Evolutionary conservation across 2,888 invertebrate species (phyloP).

Genomic region (Pediacus dermestoides): DNA sequence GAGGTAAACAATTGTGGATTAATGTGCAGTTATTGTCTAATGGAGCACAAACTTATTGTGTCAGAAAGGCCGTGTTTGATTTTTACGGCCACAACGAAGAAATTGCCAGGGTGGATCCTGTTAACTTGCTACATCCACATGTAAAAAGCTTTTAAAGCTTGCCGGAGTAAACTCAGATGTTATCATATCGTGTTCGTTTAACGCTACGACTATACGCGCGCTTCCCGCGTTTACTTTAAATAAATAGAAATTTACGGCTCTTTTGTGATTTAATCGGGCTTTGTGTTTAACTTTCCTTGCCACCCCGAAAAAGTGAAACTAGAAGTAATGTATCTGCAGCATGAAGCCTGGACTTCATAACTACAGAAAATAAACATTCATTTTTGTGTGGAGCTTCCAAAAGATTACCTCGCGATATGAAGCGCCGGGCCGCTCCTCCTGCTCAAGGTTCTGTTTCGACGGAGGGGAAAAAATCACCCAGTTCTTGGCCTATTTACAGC

Average conservation of each 20-base stretch:
- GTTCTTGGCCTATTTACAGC: slow-evolving; percentile 61
- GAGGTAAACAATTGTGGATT: too few species aligned
- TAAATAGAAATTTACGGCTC: slow-evolving; percentile 24
- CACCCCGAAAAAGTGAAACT: slow-evolving; percentile 25
- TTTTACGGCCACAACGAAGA: too few species aligned
- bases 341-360: too few species aligned
- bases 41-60: too few species aligned
- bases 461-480: slow-evolving; percentile 47
- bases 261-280: slow-evolving; percentile 27
- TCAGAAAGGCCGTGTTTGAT: too few species aligned
- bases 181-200: slow-evolving; percentile 11
- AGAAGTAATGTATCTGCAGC: too few species aligned
- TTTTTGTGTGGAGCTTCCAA: too few species aligned
- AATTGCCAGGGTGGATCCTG: too few species aligned
- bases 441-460: not conserved
- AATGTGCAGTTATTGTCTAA: too few species aligned
- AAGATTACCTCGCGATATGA: too few species aligned
- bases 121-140: too few species aligned
- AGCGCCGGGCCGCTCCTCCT: not conserved
- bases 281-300: slow-evolving; percentile 8
- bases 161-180: slow-evolving; percentile 8
- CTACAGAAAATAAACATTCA: too few species aligned
- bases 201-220: slow-evolving; percentile 1
- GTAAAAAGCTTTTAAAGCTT: slow-evolving; percentile 10
- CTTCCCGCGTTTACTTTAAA: slow-evolving; percentile 16